A percentile compares a stretch with the other conserved stretches of the same genome.
Evolutionary conservation across 2,888 invertebrate species (phyloP).

Genomic region (Morpho deidamia): DNA sequence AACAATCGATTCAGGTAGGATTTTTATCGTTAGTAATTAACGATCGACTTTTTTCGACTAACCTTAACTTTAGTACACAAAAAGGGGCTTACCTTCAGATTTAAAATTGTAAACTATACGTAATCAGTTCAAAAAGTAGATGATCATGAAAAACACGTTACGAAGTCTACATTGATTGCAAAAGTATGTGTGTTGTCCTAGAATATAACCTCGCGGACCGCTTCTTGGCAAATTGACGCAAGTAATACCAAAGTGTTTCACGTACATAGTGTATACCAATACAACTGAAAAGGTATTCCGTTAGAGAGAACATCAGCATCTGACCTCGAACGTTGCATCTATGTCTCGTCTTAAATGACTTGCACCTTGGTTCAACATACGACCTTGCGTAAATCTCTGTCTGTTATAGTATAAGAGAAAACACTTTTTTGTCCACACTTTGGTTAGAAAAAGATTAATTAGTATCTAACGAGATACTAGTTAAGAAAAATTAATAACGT

Average conservation of each 20-base stretch:
- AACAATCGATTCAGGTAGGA: too few relatives aligned
- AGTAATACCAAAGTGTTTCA: conserved; percentile 47
- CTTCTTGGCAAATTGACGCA: conserved; percentile 42
- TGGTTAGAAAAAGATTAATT: neutral
- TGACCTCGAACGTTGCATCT: conserved; percentile 43
- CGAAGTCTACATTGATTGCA: too few relatives aligned
- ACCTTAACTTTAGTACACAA: neutral
- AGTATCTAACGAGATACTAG: too few relatives aligned
- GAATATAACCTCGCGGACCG: conserved; percentile 26
- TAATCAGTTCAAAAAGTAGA: neutral
- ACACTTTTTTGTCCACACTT: neutral
- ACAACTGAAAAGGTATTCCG: conserved; percentile 56
- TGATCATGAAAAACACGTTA: neutral
- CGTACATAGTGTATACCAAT: conserved; percentile 48
- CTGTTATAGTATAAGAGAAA: neutral
- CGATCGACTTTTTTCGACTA: neutral
- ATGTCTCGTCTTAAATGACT: conserved; percentile 43
- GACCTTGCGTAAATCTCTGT: conserved; percentile 11
- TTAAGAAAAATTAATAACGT: too few relatives aligned
- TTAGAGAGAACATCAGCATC: conserved; percentile 49
- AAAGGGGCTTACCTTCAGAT: neutral
- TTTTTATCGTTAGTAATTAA: too few relatives aligned
- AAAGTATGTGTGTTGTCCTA: conserved; percentile 19
- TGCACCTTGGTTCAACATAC: conserved; percentile 34
- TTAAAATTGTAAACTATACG: neutral